Percentiles rank a stretch among this genome's conserved stretches.
phyloP scores from a whole-genome alignment of 1,140 invertebrate genomes.

The Tribolium castaneum region DNA sequence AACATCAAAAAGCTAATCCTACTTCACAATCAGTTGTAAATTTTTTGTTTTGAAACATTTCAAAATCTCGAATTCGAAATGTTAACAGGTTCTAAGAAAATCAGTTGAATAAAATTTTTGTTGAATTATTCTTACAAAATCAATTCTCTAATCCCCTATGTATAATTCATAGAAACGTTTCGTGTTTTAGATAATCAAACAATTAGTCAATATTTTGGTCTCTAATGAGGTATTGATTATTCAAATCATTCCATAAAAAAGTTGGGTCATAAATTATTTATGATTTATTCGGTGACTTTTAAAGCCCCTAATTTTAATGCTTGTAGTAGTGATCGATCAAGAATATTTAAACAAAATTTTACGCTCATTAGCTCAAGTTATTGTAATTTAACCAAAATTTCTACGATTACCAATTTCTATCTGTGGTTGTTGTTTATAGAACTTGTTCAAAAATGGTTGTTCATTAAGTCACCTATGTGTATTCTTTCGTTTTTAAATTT shows the following conservation, averaged over 20 bases:
- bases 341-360: neutral
- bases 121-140: too few relatives aligned
- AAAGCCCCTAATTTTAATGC: neutral
- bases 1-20: too few relatives aligned
- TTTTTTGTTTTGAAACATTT: too few relatives aligned
- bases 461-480: too few relatives aligned
- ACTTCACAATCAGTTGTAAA: too few relatives aligned
- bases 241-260: conserved; percentile 8
- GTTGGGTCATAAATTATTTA: conserved; percentile 24
- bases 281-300: conserved; percentile 17
- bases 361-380: neutral
- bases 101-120: neutral
- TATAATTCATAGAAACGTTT: neutral
- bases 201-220: conserved; percentile 14
- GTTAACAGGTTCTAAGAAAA: neutral
- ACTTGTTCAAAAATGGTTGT: too few relatives aligned
- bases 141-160: neutral
- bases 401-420: too few relatives aligned
- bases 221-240: conserved; percentile 21
- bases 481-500: too few relatives aligned
- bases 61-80: too few relatives aligned
- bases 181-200: neutral
- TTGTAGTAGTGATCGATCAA: neutral
- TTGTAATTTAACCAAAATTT: neutral
- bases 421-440: too few relatives aligned